A percentile compares a stretch with the other conserved stretches of the same genome.
Conservation (phyloP, 2,113 vertebrate species). For the Sorex araneus region DNA sequence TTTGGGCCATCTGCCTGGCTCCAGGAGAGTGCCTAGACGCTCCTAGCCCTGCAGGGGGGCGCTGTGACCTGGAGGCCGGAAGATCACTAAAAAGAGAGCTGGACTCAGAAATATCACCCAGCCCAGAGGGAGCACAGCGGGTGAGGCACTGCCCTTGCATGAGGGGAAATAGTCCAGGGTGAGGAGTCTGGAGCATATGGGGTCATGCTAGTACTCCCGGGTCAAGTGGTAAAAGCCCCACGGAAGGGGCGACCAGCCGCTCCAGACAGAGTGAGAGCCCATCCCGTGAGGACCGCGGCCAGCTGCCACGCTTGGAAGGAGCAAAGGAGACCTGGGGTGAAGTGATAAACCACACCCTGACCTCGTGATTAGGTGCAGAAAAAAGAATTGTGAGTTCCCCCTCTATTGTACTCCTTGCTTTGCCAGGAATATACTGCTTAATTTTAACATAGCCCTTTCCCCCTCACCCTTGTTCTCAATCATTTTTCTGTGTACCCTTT, state of each 20-base stretch:
- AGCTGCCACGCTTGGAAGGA: conserved; percentile 17
- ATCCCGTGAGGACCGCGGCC: neutral
- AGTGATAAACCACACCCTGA: neutral
- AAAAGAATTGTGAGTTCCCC: neutral
- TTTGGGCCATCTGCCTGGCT: too few species aligned
- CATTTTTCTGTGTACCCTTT: neutral
- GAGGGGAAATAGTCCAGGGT: neutral
- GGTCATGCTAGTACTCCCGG: neutral
- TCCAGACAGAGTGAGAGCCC: neutral
- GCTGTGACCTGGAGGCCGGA: neutral
- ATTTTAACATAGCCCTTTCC: neutral
- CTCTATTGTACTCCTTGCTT: neutral
- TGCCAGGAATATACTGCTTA: neutral
- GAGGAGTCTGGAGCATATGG: neutral
- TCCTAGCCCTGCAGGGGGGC: neutral
- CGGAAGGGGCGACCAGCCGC: neutral
- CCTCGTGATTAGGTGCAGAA: neutral
- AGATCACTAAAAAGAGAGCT: neutral
- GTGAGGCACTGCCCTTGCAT: too few species aligned
- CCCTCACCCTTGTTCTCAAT: neutral
- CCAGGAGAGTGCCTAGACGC: too few species aligned
- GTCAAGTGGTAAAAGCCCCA: neutral
- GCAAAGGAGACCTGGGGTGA: neutral
- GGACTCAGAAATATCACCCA: neutral
- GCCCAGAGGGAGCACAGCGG: too few species aligned